A percentile compares a stretch with the other conserved stretches of the same genome.
phyloP scores from a whole-genome alignment of 2,113 vertebrate species.

The Cebidichthys violaceus region DNA sequence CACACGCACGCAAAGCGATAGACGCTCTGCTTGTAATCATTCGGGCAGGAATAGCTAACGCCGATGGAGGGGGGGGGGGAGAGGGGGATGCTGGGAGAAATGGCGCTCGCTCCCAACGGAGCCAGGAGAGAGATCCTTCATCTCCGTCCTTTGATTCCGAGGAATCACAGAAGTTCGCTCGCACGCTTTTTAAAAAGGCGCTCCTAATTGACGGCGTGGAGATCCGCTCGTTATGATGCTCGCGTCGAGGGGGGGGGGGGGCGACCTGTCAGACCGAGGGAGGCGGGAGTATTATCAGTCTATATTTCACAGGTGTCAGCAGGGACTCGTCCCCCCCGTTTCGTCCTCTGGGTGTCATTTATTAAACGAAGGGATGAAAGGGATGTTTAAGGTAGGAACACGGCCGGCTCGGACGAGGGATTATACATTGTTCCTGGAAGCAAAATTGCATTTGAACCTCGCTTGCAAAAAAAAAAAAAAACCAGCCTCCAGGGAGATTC shows the following conservation, averaged over 20 bases:
- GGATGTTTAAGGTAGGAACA: conserved; percentile 63
- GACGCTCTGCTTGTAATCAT: conserved; percentile 1
- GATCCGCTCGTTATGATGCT: conserved; percentile 73
- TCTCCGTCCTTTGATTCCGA: conserved; percentile 27
- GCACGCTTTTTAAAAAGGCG: conserved; percentile 48
- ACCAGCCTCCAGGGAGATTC: conserved; percentile 24
- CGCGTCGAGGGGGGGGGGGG: conserved; percentile 43
- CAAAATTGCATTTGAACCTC: conserved; percentile 58
- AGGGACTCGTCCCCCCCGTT: conserved; percentile 69
- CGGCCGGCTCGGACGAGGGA: conserved; percentile 52
- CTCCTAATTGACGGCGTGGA: conserved; percentile 62
- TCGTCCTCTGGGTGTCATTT: conserved; percentile 78
- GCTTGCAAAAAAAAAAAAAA: conserved; percentile 34
- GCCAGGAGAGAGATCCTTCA: conserved; percentile 24
- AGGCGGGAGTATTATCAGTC: conserved; percentile 73
- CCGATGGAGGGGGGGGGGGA: background rate
- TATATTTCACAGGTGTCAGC: conserved; percentile 73
- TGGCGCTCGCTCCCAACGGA: background rate
- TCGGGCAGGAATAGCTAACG: conserved; percentile 11
- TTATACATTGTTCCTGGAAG: conserved; percentile 47
- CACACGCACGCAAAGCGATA: background rate
- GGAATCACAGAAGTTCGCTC: conserved; percentile 46
- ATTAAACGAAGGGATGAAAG: conserved; percentile 72
- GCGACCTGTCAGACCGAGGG: conserved; percentile 59
- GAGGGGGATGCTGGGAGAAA: conserved; percentile 27